A percentile compares a stretch with the other conserved stretches of the same genome.
phyloP scores from a whole-genome alignment of 1,140 invertebrate species.

The Contarinia nasturtii region DNA sequence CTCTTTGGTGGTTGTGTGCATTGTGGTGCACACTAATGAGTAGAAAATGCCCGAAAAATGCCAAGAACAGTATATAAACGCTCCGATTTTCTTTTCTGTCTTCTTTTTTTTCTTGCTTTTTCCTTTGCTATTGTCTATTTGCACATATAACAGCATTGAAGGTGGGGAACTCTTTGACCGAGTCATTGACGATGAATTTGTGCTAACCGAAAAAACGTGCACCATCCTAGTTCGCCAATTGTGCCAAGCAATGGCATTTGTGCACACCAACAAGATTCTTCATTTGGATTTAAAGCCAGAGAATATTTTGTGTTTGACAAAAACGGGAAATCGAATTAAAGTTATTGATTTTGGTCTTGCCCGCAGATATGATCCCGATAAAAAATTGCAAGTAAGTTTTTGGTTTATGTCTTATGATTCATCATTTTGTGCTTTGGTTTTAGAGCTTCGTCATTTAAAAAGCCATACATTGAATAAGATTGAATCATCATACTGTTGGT shows the following conservation, averaged over 20 bases:
- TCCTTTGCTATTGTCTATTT: too few relatives aligned
- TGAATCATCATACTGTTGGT: too few relatives aligned
- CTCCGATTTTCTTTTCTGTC: too few relatives aligned
- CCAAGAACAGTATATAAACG: too few relatives aligned
- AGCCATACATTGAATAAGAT: too few relatives aligned
- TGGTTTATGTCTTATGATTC: background rate
- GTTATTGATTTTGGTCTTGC: constrained; percentile 96
- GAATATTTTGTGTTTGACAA: constrained; percentile 89
- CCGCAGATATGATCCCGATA: constrained; percentile 73
- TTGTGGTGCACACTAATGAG: too few relatives aligned
- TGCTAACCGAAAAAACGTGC: constrained; percentile 87
- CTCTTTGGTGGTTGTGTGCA: too few relatives aligned
- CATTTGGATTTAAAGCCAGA: constrained; percentile 98
- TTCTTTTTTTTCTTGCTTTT: too few relatives aligned
- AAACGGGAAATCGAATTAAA: constrained; percentile 90
- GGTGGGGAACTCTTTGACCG: constrained; percentile 96
- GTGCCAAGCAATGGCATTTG: constrained; percentile 90
- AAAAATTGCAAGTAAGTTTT: constrained; percentile 47
- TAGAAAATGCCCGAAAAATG: too few relatives aligned
- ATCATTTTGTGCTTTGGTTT: background rate
- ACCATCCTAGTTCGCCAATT: constrained; percentile 94
- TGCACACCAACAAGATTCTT: constrained; percentile 83
- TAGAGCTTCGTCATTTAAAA: too few relatives aligned
- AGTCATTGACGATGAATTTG: constrained; percentile 94
- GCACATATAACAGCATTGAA: constrained; percentile 61